Base-by-base conservation (phyloP, 2,797 vertebrate species). In the Peromyscus melanophrys region DNA sequence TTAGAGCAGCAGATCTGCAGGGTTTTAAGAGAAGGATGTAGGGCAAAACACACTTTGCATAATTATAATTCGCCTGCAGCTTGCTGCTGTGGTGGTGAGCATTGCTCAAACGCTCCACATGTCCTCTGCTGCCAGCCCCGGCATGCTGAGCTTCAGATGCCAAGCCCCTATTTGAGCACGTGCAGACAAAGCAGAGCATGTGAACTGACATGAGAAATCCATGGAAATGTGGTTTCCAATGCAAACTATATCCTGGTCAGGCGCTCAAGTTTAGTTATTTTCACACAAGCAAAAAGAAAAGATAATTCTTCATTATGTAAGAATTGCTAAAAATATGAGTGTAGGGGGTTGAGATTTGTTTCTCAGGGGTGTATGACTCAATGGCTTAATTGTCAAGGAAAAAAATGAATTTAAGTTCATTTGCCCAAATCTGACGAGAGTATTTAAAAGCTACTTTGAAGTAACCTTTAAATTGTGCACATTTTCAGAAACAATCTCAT, bases 401-500 rank as follows among this genome's bases (percentile, higher is more conserved):
- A 96, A 92, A 92, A 95, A 2, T 59, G 71, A 43, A 43, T 34
- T 96, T 94, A 80, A 95, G 86, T 78, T 89, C 46, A 96, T 69
- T 43, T 94, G 13, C 37, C 77, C 59, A 81, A 77, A 97, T 91
- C 69, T 97, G 76, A 97, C 78, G 88, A 76, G 73, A 69, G 83
- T 52, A 34, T 49, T 96, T 67, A 23, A 19, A 96, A 87, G 19
- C 43, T 95, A 25, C 76, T 90, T 95, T 55, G 75, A 89, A 63
- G 80, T 97, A 65, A 76, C 92, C 55, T 90, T 92, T 76, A 96
- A 61, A 96, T 49, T 31, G 96, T 71, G 40, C 92, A 80, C 78
- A 96, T 98, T 96, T 96, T 92, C n/a, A 97, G 89, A 97, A 98
- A 93, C 17, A n/a, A 59, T 73, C 37, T 95, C 61, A 93, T 76